phyloP scores from a whole-genome alignment of 2,113 vertebrate species.

The Salminus brasiliensis region DNA sequence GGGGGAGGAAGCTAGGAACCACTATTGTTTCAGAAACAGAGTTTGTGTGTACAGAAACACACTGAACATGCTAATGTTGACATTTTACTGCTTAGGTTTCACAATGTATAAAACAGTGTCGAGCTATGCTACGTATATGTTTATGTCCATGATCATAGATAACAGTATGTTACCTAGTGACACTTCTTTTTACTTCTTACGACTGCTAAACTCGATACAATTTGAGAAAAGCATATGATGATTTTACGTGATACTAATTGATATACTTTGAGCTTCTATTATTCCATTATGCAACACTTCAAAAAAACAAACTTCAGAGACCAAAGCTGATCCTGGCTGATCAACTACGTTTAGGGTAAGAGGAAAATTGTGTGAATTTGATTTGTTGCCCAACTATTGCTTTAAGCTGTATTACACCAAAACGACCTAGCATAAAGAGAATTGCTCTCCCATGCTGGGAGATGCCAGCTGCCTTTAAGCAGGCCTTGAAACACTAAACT shows the following conservation, averaged over 20 bases:
- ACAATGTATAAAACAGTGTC: too few species aligned
- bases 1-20: too few species aligned
- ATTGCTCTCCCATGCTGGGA: conserved; percentile 17
- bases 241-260: background rate
- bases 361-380: conserved; percentile 1
- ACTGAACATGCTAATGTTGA: too few species aligned
- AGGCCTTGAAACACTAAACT: background rate
- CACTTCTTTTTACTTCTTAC: too few species aligned
- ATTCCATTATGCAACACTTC: background rate
- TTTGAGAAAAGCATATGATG: background rate
- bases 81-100: too few species aligned
- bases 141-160: too few species aligned
- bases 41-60: too few species aligned
- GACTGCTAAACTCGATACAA: too few species aligned
- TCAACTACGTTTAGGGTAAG: background rate
- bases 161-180: too few species aligned
- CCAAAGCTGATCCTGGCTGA: background rate
- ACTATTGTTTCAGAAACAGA: too few species aligned
- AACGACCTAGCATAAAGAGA: conserved; percentile 13
- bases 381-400: background rate
- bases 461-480: background rate
- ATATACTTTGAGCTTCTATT: background rate
- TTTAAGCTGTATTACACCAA: background rate
- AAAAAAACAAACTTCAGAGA: background rate
- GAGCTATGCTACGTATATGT: too few species aligned